Evolutionary conservation across 64 coral and sea anemone species (phyloP), one percentile per base, ranked within the genome.

Genomic region (Actinia equina): DNA sequence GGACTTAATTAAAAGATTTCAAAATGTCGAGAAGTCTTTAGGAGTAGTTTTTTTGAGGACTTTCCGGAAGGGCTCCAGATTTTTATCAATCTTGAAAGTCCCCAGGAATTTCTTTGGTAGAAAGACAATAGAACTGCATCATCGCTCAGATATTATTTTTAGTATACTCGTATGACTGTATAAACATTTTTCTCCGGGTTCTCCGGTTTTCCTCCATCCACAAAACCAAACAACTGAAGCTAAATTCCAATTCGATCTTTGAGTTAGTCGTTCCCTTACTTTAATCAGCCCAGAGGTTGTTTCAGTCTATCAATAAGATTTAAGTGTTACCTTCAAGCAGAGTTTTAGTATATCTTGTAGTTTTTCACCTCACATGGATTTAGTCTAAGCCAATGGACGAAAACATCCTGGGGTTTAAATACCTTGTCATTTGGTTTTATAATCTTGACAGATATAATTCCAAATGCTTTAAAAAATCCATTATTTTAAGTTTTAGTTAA

Each of bases 31-130:
- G n/a, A 74, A 74, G 69, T 74, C 69, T 74, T 74, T 7, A 30
- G 6, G 25, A 13, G 26, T 42, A 41, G 11, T 74, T 74, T 74
- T 16, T 30, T 26, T 74, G 25, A 74, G 69, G 69, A 74, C 26
- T 16, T 74, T 41, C 69, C 69, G 69, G 69, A 74, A 74, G 69
- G 4, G 69, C 69, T 74, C 27, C 42, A 74, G 69, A 74, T 74
- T 74, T 74, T 71, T 71, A 71, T 71, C 69, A 71, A 71, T 71
- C 69, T 26, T 71, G 3, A 30, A 71, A 71, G 69, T 71, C 69
- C 8, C 23, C 37, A 74, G 69, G 69, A 74, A 74, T 74, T 74
- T 25, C 26, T 74, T 41, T 13, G 69, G 7, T 74, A 10, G 1
- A 74, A 30, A 37, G 69, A 74, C 69, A 65, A 74, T 74, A 12